Evolutionary conservation across 2,888 invertebrate species (phyloP).

Genomic region (Phaedon cochleariae): DNA sequence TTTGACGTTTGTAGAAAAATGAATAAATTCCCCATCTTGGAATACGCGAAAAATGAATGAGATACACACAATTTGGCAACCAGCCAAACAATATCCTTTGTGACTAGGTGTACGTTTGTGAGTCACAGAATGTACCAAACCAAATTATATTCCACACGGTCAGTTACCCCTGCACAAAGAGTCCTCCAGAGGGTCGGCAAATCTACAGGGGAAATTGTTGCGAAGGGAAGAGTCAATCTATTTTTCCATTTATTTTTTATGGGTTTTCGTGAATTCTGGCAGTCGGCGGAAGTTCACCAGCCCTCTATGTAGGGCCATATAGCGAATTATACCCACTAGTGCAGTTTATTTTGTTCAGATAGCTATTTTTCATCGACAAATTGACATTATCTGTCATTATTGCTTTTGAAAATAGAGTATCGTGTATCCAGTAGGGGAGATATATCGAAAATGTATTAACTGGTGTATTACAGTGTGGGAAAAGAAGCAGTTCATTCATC

Average conservation of each 20-base stretch:
- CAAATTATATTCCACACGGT: conserved; percentile 59
- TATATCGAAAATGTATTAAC: not conserved
- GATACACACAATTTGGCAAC: not conserved
- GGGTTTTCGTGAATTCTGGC: conserved; percentile 11
- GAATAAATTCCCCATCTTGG: not conserved
- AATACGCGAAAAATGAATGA: not conserved
- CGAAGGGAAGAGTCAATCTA: conserved; percentile 21
- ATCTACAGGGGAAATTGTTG: conserved; percentile 5
- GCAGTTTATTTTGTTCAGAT: not conserved
- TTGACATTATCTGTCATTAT: not conserved
- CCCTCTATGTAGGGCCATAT: not conserved
- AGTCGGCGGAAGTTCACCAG: not conserved
- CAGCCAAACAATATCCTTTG: not conserved
- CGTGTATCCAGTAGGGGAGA: not conserved
- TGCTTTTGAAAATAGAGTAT: not conserved
- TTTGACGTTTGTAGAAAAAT: too few relatives aligned
- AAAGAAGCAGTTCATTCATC: too few relatives aligned
- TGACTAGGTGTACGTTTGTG: conserved; percentile 29
- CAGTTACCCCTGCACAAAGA: conserved; percentile 57
- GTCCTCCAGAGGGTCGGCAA: conserved; percentile 32
- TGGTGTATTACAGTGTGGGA: too few relatives aligned
- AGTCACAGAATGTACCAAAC: conserved; percentile 49
- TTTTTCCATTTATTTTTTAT: conserved; percentile 22
- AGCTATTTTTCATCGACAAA: conserved; percentile 1
- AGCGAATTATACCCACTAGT: not conserved